phyloP scores from a whole-genome alignment of 2,888 invertebrate species.

The Monopis laevigella region DNA sequence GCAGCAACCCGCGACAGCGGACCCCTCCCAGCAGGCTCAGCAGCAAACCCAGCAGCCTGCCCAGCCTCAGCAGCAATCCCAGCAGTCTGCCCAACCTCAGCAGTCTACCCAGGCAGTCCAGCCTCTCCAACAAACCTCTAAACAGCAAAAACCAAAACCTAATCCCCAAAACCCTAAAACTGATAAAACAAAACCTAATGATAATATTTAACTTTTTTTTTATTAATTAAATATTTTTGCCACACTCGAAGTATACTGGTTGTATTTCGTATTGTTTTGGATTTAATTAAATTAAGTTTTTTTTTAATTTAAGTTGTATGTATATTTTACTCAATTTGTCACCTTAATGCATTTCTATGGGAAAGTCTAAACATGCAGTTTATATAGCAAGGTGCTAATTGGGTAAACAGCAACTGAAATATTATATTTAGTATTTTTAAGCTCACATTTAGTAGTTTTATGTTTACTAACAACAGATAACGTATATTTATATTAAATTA shows the following conservation, averaged over 20 bases:
- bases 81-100: neutral
- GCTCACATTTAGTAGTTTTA: too few species aligned
- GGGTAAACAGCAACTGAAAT: too few species aligned
- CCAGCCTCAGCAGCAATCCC: neutral
- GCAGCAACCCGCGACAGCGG: conserved; percentile 36
- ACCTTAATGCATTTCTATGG: neutral
- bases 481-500: too few species aligned
- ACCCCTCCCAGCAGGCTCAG: conserved; percentile 40
- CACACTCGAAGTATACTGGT: neutral
- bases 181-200: conserved; percentile 1
- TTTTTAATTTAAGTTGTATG: neutral
- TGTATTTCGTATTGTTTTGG: conserved; percentile 6
- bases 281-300: neutral
- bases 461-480: too few species aligned
- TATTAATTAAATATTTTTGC: neutral
- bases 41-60: conserved; percentile 39
- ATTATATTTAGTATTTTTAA: too few species aligned
- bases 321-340: neutral
- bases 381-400: too few species aligned
- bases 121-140: neutral
- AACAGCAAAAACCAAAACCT: neutral
- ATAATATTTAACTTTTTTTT: neutral
- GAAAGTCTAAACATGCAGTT: neutral
- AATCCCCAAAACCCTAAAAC: conserved; percentile 1
- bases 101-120: neutral